Percentiles rank a stretch among this genome's conserved stretches.
Evolutionary conservation across 2,797 vertebrate species (phyloP).

Genomic region (Schizopygopsis pylzovi): DNA sequence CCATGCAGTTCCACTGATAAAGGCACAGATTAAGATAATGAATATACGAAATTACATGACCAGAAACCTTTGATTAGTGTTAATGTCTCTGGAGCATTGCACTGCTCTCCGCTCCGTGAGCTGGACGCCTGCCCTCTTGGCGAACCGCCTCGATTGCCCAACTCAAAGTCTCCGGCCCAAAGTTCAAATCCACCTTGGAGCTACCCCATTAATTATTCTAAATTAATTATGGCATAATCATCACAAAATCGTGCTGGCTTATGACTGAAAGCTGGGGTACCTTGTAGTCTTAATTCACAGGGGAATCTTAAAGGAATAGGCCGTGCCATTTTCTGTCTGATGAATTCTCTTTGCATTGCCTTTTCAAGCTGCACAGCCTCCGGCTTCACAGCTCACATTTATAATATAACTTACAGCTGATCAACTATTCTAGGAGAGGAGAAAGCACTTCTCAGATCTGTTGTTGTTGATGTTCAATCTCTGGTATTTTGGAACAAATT

Average conservation of each 20-base stretch:
- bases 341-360: neutral
- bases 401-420: neutral
- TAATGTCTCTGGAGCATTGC: slow-evolving; percentile 26
- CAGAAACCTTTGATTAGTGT: slow-evolving; percentile 3
- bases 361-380: slow-evolving; percentile 1
- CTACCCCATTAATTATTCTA: slow-evolving; percentile 27
- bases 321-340: neutral
- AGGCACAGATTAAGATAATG: neutral
- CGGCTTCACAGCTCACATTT: neutral
- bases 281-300: neutral
- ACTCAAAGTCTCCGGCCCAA: slow-evolving; percentile 16
- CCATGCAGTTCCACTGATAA: neutral
- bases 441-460: neutral
- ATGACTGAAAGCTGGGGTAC: slow-evolving; percentile 4
- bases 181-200: slow-evolving; percentile 30
- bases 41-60: slow-evolving; percentile 12
- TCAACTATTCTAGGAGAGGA: neutral
- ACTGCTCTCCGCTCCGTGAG: neutral
- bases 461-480: neutral
- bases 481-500: slow-evolving; percentile 6
- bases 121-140: slow-evolving; percentile 32
- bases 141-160: slow-evolving; percentile 8
- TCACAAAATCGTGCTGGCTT: slow-evolving; percentile 14
- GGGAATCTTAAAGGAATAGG: neutral
- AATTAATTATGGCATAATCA: slow-evolving; percentile 33